These are phyloP conservation scores for Oryzias curvinotus DNA, from an alignment of 2,113 vertebrate genomes.

Conservation along the genomic window DNA sequence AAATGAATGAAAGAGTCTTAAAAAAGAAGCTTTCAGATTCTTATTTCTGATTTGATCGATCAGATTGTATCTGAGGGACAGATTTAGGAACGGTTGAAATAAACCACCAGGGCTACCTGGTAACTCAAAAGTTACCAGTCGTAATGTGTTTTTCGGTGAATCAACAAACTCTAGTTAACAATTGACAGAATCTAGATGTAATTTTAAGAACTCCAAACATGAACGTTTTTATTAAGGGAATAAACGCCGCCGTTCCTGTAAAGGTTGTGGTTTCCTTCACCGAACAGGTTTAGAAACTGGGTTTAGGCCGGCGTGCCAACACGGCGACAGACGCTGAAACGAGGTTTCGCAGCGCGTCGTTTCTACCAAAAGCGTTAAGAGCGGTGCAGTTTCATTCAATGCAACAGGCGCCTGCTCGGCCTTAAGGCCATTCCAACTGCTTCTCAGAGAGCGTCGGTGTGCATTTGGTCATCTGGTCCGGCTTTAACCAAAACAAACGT, in stretches of 20 bases:
- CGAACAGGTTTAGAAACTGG: neutral
- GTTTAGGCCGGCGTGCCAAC: too few relatives aligned
- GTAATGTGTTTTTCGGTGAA: too few relatives aligned
- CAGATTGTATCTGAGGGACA: too few relatives aligned
- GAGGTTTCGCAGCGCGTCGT: too few relatives aligned
- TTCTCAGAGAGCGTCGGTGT: constrained; percentile 48
- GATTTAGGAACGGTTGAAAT: too few relatives aligned
- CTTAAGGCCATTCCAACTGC: constrained; percentile 1
- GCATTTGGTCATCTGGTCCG: constrained; percentile 68
- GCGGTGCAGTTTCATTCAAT: constrained; percentile 39
- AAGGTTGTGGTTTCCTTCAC: constrained; percentile 14
- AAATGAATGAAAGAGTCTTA: too few relatives aligned
- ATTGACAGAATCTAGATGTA: neutral
- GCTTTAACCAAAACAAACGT: constrained; percentile 69
- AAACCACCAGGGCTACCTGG: too few relatives aligned
- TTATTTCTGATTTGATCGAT: too few relatives aligned
- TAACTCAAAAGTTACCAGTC: too few relatives aligned
- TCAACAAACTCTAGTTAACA: neutral
- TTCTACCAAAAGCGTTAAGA: too few relatives aligned
- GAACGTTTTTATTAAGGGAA: constrained; percentile 2
- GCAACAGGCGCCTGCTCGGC: constrained; percentile 32
- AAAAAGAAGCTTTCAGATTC: too few relatives aligned
- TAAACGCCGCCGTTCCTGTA: neutral
- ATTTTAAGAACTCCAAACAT: neutral
- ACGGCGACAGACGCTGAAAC: too few relatives aligned